Base-by-base conservation (phyloP, 2,888 invertebrate genomes). In the Auanema freiburgensis region DNA sequence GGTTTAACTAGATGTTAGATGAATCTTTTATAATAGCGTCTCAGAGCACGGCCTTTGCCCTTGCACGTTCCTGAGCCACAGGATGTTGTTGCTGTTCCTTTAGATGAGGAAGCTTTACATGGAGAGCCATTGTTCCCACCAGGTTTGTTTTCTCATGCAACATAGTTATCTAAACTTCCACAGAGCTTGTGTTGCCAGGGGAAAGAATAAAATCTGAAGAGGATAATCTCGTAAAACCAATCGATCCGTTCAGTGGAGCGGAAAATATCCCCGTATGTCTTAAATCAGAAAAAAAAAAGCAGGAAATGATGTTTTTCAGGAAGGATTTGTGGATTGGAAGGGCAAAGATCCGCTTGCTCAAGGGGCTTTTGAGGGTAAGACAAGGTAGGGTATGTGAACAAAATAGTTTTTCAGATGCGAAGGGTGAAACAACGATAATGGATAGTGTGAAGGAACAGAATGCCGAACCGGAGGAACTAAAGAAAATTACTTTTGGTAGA, bases 41-140 rank as follows among this genome's bases (percentile, higher is more conserved):
- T 16, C 59, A 78, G 78, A 59, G 79, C 79, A 23, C 72, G 79
- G 16, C 79, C 79, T 1, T 69, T 79, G 0, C 79, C 79, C 1
- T 64, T 74, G 0, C 77, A 79, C 49, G 76, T 79, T 23, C 79
- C 78, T 16, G 77, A 79, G 50, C 79, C 78, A 10, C 76, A 76
- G 33, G 79, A 79, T 57, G 77, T 79, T 18, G 78, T 79, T 3
- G 79, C 79, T 0, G 79, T 79, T 10, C 79, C 79, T 10, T 63
- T 79, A 0, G 79, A 79, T 54, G 79, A 79, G 49, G 78, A 79
- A 57, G 74, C 79, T 0, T 67, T 79, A 0, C 79, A 79, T 54
- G 79, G 79, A 58, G 79, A 79, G 61, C 79, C 78, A 8, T 72
- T 79, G 1, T 79, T 78, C 72, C 79, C 79, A 12, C 74, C 74